These are phyloP conservation scores for Thyatira batis DNA, from an alignment of 2,888 invertebrate genomes.

Conservation along the genomic window DNA sequence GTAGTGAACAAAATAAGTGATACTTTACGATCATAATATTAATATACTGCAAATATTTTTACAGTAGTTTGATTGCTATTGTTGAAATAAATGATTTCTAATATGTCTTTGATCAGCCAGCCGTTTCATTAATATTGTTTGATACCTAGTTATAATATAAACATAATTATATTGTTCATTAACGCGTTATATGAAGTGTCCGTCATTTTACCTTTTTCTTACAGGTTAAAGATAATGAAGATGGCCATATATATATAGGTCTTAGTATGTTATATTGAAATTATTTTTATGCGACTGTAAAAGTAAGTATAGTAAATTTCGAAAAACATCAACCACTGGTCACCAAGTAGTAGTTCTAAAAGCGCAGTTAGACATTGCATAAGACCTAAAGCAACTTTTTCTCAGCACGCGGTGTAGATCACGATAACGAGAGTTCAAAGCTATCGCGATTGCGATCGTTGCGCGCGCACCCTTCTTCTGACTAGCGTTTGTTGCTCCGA, in stretches of 20 bases:
- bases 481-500: conserved; percentile 69
- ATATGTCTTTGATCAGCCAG: too few relatives aligned
- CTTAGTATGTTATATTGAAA: too few relatives aligned
- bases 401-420: conserved; percentile 52
- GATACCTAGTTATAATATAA: too few relatives aligned
- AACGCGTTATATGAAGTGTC: too few relatives aligned
- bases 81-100: background rate
- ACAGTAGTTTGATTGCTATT: background rate
- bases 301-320: too few relatives aligned
- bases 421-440: conserved; percentile 69
- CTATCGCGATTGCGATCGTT: conserved; percentile 73
- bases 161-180: too few relatives aligned
- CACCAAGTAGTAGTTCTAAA: conserved; percentile 25
- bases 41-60: background rate
- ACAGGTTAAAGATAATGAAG: too few relatives aligned
- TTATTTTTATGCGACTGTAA: too few relatives aligned
- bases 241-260: too few relatives aligned
- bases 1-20: conserved; percentile 11
- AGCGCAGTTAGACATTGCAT: conserved; percentile 41
- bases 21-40: conserved; percentile 2
- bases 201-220: too few relatives aligned
- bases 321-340: too few relatives aligned
- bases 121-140: too few relatives aligned
- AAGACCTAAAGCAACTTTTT: conserved; percentile 38
- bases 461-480: conserved; percentile 65